Evolutionary conservation across 2,797 vertebrate species (phyloP).

Genomic region (Lophura swinhoii): DNA sequence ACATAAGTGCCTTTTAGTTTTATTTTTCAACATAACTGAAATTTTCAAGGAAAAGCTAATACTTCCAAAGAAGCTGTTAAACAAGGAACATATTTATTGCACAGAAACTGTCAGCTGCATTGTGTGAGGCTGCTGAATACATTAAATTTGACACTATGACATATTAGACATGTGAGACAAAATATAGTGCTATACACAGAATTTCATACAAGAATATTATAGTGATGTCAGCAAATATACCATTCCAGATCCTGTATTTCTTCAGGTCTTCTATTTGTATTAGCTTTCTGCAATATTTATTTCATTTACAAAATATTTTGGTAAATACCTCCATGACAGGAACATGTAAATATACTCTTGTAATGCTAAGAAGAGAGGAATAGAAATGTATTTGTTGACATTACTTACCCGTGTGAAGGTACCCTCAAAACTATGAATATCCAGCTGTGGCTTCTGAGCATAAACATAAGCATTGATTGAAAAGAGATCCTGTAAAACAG

Average conservation of each 20-base stretch:
- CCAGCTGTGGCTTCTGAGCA: constrained; percentile 95
- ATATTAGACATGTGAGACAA: neutral
- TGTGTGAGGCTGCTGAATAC: neutral
- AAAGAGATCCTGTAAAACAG: constrained; percentile 92
- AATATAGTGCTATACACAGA: neutral
- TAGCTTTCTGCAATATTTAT: neutral
- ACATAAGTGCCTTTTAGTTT: neutral
- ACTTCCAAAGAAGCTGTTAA: neutral
- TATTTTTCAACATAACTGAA: neutral
- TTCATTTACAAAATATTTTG: neutral
- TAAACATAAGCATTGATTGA: constrained; percentile 93
- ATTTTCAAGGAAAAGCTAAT: neutral
- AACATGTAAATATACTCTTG: neutral
- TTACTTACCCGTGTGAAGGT: constrained; percentile 95
- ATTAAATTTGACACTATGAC: neutral
- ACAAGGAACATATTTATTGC: neutral
- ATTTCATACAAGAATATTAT: neutral
- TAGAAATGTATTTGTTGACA: neutral
- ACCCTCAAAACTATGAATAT: constrained; percentile 98
- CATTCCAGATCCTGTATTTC: neutral
- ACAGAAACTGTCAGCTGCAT: neutral
- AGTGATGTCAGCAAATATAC: neutral
- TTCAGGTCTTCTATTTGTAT: neutral
- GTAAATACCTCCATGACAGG: neutral
- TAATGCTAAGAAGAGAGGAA: neutral